Conservation (phyloP, 1,140 invertebrate species). For the Drosophila saltans region DNA sequence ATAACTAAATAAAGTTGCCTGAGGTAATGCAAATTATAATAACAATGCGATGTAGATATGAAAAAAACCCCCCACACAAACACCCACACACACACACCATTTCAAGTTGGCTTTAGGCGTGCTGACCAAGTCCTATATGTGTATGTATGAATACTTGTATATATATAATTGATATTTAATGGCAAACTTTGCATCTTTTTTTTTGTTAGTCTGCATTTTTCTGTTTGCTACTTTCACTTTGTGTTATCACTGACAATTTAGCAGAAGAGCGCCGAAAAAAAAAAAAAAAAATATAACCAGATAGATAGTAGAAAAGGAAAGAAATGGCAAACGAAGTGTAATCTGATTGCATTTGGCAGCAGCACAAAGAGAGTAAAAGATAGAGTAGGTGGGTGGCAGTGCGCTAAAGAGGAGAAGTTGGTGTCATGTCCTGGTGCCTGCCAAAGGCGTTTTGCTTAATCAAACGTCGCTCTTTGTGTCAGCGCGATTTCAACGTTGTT, state of each 20-base stretch:
- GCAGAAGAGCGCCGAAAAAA: conserved; percentile 29
- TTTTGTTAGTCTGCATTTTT: conserved; percentile 21
- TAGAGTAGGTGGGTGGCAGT: neutral
- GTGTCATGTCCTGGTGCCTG: conserved; percentile 57
- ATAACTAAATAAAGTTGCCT: conserved; percentile 64
- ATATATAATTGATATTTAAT: conserved; percentile 56
- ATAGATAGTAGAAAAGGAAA: conserved; percentile 14
- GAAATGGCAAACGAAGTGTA: conserved; percentile 60
- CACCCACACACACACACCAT: conserved; percentile 2
- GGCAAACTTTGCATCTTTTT: conserved; percentile 52
- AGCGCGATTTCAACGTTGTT: conserved; percentile 51
- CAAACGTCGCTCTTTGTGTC: conserved; percentile 73
- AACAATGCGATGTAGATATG: conserved; percentile 53
- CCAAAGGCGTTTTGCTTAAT: conserved; percentile 71
- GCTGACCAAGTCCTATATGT: conserved; percentile 47
- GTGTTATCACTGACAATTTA: conserved; percentile 67
- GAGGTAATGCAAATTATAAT: conserved; percentile 75
- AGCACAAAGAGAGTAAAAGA: conserved; percentile 48
- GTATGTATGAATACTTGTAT: conserved; percentile 5
- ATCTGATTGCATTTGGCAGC: conserved; percentile 76
- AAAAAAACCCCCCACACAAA: conserved; percentile 21
- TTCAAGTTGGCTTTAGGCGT: conserved; percentile 47
- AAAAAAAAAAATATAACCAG: conserved; percentile 3
- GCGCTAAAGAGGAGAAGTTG: neutral
- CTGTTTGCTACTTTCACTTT: conserved; percentile 46